Evolutionary conservation across 2,888 invertebrate species (phyloP), one percentile per base, ranked within the genome.

Genomic region (Escarpia spicata): DNA sequence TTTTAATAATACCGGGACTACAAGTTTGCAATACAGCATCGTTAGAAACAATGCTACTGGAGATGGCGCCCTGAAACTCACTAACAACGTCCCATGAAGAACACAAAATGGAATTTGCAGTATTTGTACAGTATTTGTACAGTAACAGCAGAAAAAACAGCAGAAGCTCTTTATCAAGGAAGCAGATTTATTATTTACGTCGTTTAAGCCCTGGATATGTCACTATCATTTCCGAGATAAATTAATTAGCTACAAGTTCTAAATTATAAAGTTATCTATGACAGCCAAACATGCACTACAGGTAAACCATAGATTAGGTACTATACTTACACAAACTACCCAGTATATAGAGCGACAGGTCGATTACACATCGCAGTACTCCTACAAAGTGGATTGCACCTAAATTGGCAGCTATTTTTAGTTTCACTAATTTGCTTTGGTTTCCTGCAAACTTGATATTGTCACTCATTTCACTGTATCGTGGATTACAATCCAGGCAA

Each of bases 221-320:
- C n/a, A 4, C 19, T 26, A 75, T 75, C 75, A 75, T 2, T 15
- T 75, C 75, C 19, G 75, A n/a, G 75, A n/a, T 75, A 75, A 75
- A 75, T 75, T 75, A 75, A 75, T 75, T 75, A 75, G 75, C 75
- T n/a, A 75, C 75, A 75, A 19, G 75, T 75, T 26, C 19, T 26
- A 75, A 26, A 75, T 75, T 75, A 75, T 26, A 75, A n/a, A 75
- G 75, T 75, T 75, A 75, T 75, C 75, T 75, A 75, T 75, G 75
- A 75, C 75, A 75, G 26, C 75, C 6, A 26, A 75, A 75, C 75
- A 75, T n/a, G 75, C 75, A 75, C 75, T n/a, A 75, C 75, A 15
- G 19, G 26, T 75, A 26, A 75, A 75, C 75, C 75, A 75, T 75
- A 75, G 3, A 4, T 75, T 75, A 8, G 26, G n/a, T 75, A 26